These are phyloP conservation scores for Monopis laevigella DNA, from an alignment of 2,888 invertebrate genomes.

Conservation along the genomic window DNA sequence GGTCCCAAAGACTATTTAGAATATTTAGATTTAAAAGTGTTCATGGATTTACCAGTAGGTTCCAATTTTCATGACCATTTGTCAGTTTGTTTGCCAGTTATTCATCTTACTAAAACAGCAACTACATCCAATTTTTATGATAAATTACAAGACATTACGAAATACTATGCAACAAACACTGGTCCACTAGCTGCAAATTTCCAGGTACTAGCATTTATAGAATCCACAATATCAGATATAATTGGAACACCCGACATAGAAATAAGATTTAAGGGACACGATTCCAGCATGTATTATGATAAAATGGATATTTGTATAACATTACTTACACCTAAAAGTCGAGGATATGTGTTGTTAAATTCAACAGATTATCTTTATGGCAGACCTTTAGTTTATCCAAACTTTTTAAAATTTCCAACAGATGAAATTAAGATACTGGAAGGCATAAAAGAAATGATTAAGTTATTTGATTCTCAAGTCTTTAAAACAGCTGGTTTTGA, in stretches of 20 bases:
- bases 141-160: constrained; percentile 50
- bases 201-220: constrained; percentile 51
- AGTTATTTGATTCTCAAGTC: constrained; percentile 53
- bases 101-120: constrained; percentile 41
- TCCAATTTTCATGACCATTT: constrained; percentile 58
- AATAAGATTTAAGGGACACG: constrained; percentile 50
- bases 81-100: constrained; percentile 51
- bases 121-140: constrained; percentile 43
- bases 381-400: constrained; percentile 51
- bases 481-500: constrained; percentile 45
- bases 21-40: constrained; percentile 42
- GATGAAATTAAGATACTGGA: constrained; percentile 50
- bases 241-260: constrained; percentile 52
- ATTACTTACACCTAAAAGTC: constrained; percentile 51
- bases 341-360: constrained; percentile 49
- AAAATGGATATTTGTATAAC: constrained; percentile 50
- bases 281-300: constrained; percentile 59
- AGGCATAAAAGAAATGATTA: constrained; percentile 49
- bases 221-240: constrained; percentile 46
- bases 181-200: constrained; percentile 57
- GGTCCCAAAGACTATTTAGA: constrained; percentile 55
- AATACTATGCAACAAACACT: constrained; percentile 44
- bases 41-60: constrained; percentile 48
- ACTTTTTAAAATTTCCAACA: constrained; percentile 42
- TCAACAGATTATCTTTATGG: constrained; percentile 46